Evolutionary conservation across 2,113 vertebrate species (phyloP).

Genomic region (Myrmecophaga tridactyla): DNA sequence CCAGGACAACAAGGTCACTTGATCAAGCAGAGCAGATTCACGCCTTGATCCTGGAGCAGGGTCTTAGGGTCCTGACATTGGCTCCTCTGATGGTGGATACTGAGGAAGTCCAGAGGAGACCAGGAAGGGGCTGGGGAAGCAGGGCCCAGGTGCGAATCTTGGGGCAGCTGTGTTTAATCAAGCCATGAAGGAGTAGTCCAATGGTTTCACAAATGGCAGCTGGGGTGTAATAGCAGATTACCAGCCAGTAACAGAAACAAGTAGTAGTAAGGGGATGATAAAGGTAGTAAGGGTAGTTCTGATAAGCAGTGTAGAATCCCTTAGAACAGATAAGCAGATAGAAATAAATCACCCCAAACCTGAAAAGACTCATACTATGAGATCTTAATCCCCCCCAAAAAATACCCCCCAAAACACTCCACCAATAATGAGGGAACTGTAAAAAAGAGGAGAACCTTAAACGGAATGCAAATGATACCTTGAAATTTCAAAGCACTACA

Average conservation of each 20-base stretch:
- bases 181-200: background rate
- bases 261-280: fast-evolving
- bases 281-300: background rate
- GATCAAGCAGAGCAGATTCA: background rate
- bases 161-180: background rate
- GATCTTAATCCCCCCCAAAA: too few relatives aligned
- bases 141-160: fast-evolving
- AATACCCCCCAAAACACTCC: background rate
- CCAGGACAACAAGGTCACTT: background rate
- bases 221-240: background rate
- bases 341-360: background rate
- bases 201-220: background rate
- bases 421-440: background rate
- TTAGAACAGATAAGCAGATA: background rate
- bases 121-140: fast-evolving
- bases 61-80: background rate
- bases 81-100: background rate
- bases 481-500: constrained; percentile 52
- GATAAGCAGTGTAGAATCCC: background rate
- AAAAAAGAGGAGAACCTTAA: background rate
- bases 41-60: background rate
- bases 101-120: background rate
- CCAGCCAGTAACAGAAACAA: background rate
- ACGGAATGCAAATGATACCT: constrained; percentile 32
- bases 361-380: background rate